Evolutionary conservation across 2,797 vertebrate species (phyloP).

Genomic region (Lepus townsendii): DNA sequence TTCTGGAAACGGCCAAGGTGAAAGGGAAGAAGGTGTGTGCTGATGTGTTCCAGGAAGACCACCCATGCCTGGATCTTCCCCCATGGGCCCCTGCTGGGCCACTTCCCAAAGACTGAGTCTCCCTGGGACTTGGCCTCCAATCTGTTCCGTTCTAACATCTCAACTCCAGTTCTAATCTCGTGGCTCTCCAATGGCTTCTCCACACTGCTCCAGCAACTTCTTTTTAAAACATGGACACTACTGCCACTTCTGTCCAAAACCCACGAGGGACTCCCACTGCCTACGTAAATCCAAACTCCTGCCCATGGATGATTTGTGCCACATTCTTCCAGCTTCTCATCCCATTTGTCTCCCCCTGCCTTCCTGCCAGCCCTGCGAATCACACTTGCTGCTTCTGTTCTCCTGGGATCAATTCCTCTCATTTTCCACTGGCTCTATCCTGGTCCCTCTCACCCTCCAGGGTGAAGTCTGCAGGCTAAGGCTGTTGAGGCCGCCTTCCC

Average conservation of each 20-base stretch:
- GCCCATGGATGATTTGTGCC: not conserved
- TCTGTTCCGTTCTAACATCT: not conserved
- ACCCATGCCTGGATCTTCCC: not conserved
- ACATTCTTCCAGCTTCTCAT: not conserved
- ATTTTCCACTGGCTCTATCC: too few relatives aligned
- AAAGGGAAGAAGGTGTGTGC: not conserved
- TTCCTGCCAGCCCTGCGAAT: not conserved
- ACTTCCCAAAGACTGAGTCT: too few relatives aligned
- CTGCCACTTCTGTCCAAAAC: not conserved
- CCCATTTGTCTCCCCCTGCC: not conserved
- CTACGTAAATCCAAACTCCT: not conserved
- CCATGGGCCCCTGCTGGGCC: accelerated
- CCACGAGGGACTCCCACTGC: not conserved
- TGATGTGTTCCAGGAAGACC: accelerated
- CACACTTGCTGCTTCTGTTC: not conserved
- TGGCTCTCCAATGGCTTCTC: not conserved
- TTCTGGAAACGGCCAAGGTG: accelerated
- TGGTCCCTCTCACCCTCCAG: not conserved
- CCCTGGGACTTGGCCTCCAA: not conserved
- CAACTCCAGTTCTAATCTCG: not conserved
- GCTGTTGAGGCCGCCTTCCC: not conserved
- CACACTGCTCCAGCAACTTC: too few relatives aligned
- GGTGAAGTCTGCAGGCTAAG: not conserved
- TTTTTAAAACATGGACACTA: not conserved
- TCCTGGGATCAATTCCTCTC: not conserved